Base-by-base conservation (phyloP, 2,888 invertebrate genomes). In the Molorchus minor region DNA sequence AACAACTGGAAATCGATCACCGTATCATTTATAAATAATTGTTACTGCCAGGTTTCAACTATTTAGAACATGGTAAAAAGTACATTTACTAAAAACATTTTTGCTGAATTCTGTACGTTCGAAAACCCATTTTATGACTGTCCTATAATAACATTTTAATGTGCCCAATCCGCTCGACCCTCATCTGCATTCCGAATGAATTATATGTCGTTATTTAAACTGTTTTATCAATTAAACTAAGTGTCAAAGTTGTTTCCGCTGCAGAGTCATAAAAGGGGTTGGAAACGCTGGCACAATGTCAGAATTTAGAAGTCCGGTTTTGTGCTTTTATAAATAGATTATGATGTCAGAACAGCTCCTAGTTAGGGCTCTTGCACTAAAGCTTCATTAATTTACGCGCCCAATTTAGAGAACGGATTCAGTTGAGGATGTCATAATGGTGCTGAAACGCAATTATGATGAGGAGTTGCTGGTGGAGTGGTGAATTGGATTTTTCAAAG, bases 371-470 rank as follows among this genome's bases (percentile, higher is more conserved):
- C 70, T 68, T 67, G 69, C 60, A 62, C 65, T 54, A 43, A 60
- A 65, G 63, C 57, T 70, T 62, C 65, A 69, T 70, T 71, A 68
- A 71, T 70, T 71, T 70, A 65, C 67, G 67, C 65, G 67, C 67
- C 67, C 62, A 69, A 71, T 72, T 72, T 69, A 65, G 61, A 65
- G 52, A 57, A 55, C 57, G 67, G 69, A 69, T 69, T 71, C 64
- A 62, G 66, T 64, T 61, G 59, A 65, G 52, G 64, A 71, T 59
- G 65, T 63, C 64, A 64, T 62, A 59, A 61, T 61, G 61, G 61
- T 51, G 62, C 30, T 56, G 52, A 60, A 67, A 65, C 51, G 62
- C 61, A 64, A 69, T 67, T 67, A 67, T 54, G 51, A 2, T 36
- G 35, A 38, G 49, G 56, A 51, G 40, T 33, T 36, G n/a, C 20